Percentiles rank a stretch among this genome's conserved stretches.
Evolutionary conservation across 2,797 vertebrate species (phyloP).

Genomic region (Sebastiscus albofasciatus): DNA sequence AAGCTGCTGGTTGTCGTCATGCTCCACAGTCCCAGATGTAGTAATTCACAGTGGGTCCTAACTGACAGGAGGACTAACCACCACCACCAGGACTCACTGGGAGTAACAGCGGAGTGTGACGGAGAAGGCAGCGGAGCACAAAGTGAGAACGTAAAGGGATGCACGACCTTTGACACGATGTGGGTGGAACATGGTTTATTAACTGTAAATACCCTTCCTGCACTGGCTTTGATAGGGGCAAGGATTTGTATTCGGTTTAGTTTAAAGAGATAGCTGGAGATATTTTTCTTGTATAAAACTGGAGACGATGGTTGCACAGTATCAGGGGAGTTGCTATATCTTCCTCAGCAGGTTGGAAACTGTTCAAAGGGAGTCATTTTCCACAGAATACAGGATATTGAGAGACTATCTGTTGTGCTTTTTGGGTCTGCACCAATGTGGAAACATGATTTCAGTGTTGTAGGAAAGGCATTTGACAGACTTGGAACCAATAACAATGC

Average conservation of each 20-base stretch:
- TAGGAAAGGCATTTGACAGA: not conserved
- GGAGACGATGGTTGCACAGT: not conserved
- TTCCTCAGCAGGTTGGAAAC: not conserved
- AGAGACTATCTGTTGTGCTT: not conserved
- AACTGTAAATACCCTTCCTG: not conserved
- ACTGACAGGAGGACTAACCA: conserved; percentile 37
- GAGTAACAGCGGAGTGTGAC: conserved; percentile 22
- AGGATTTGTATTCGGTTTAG: not conserved
- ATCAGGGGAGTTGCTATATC: not conserved
- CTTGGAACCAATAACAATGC: not conserved
- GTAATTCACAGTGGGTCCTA: conserved; percentile 38
- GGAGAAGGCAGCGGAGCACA: not conserved
- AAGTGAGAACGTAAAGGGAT: not conserved
- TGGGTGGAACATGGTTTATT: not conserved
- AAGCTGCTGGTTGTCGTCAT: conserved; percentile 27
- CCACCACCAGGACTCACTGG: conserved; percentile 2
- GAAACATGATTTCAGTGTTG: not conserved
- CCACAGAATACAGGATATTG: not conserved
- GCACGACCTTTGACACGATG: not conserved
- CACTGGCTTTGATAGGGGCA: not conserved
- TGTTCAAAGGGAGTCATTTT: not conserved
- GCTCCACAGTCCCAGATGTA: conserved; percentile 27
- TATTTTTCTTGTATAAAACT: not conserved
- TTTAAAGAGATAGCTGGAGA: not conserved
- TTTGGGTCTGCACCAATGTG: not conserved